phyloP scores from a whole-genome alignment of 1,140 invertebrate genomes.

The Matsumurasca onukii region DNA sequence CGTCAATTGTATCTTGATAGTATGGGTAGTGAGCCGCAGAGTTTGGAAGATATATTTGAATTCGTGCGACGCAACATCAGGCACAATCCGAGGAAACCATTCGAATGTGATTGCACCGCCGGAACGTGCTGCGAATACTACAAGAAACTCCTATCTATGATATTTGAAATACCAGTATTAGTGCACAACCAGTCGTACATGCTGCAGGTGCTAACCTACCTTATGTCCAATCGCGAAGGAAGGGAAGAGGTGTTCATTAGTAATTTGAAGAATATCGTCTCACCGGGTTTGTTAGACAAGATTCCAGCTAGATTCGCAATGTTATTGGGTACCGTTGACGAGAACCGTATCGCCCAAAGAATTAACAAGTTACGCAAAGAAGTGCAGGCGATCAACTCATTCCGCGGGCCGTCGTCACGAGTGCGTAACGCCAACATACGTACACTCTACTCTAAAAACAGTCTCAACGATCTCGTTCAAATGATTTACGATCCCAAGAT shows the following conservation, averaged over 20 bases:
- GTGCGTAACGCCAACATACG: background rate
- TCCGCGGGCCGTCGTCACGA: background rate
- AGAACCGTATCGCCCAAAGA: background rate
- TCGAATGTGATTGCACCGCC: background rate
- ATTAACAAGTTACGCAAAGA: background rate
- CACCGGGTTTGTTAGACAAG: constrained; percentile 4
- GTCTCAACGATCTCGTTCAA: background rate
- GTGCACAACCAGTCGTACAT: constrained; percentile 13
- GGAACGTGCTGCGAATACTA: background rate
- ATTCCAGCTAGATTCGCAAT: background rate
- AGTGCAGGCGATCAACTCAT: background rate
- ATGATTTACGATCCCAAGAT: background rate
- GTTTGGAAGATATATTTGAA: background rate
- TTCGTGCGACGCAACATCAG: background rate
- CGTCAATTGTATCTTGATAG: background rate
- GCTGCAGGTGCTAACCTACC: constrained; percentile 1
- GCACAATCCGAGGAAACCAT: background rate
- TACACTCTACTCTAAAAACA: background rate
- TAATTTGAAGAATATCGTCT: constrained; percentile 1
- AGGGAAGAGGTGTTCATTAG: background rate
- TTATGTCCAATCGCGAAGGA: constrained; percentile 2
- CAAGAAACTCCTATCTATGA: background rate
- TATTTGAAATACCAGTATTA: background rate
- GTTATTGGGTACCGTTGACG: background rate
- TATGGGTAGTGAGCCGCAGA: background rate